Evolutionary conservation across 2,113 vertebrate species (phyloP).

Genomic region (Axis porcinus): DNA sequence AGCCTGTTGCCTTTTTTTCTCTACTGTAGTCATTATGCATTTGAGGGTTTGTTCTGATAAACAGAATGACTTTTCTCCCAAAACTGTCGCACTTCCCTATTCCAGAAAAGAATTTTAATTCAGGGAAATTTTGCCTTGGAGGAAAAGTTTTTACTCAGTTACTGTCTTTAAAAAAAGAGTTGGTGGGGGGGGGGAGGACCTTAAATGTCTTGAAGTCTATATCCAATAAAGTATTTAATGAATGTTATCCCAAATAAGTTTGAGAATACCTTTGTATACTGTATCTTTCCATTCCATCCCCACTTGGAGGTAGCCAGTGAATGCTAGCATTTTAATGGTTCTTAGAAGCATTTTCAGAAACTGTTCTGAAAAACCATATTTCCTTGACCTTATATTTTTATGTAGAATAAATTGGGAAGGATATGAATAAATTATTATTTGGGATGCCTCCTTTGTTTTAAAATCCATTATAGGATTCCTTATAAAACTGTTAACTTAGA

Average conservation of each 20-base stretch:
- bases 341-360: background rate
- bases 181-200: background rate
- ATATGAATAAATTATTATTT: slow-evolving; percentile 16
- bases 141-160: background rate
- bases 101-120: background rate
- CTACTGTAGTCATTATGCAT: background rate
- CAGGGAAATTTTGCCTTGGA: background rate
- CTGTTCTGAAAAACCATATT: background rate
- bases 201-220: background rate
- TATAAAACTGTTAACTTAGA: background rate
- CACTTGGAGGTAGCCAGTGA: background rate
- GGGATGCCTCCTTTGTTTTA: slow-evolving; percentile 1
- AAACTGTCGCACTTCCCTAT: background rate
- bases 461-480: background rate
- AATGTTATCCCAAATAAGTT: background rate
- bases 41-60: background rate
- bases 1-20: background rate
- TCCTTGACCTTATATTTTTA: slow-evolving; percentile 2
- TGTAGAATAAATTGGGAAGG: background rate
- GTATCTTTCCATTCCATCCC: background rate
- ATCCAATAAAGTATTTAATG: background rate
- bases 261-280: background rate
- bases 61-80: background rate
- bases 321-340: background rate
- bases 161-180: background rate